Percentiles rank a stretch among this genome's conserved stretches.
These are phyloP conservation scores for Catostomus latipinnis DNA, from an alignment of 2,797 vertebrate species.

Conservation along the genomic window DNA sequence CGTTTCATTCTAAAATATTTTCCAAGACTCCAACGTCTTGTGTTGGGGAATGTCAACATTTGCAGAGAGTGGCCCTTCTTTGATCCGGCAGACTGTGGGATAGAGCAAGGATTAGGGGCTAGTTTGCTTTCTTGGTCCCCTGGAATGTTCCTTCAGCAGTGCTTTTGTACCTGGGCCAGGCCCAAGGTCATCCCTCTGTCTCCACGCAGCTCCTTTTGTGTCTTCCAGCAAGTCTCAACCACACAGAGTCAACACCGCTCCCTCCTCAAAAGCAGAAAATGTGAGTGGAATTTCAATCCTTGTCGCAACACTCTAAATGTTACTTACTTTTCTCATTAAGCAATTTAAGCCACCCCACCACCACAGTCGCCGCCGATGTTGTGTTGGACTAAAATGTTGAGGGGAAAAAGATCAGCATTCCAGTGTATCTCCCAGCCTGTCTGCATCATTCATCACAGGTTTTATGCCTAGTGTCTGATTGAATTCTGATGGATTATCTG, in stretches of 20 bases:
- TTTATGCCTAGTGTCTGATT: conserved; percentile 47
- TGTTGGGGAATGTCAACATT: conserved; percentile 61
- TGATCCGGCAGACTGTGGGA: conserved; percentile 60
- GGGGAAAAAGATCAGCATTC: conserved; percentile 41
- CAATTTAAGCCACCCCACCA: conserved; percentile 52
- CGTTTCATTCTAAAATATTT: conserved; percentile 57
- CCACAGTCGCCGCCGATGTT: conserved; percentile 23
- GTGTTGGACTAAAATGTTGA: conserved; percentile 52
- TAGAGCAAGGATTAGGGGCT: conserved; percentile 57
- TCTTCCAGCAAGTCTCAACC: conserved; percentile 55
- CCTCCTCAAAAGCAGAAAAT: conserved; percentile 47
- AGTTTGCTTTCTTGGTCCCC: conserved; percentile 59
- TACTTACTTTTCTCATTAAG: conserved; percentile 61
- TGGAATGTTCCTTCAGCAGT: conserved; percentile 59
- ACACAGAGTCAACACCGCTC: conserved; percentile 59
- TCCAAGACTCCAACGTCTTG: conserved; percentile 46
- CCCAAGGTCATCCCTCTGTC: conserved; percentile 55
- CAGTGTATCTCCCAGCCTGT: conserved; percentile 51
- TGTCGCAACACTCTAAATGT: conserved; percentile 59
- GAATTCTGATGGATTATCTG: conserved; percentile 44
- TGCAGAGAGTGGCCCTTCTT: conserved; percentile 57
- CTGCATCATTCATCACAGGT: conserved; percentile 58
- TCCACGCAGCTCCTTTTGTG: conserved; percentile 57
- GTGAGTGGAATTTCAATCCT: conserved; percentile 59
- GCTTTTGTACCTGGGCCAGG: conserved; percentile 58